Evolutionary conservation across 2,888 invertebrate species (phyloP).

Genomic region (Tipula vernalis): DNA sequence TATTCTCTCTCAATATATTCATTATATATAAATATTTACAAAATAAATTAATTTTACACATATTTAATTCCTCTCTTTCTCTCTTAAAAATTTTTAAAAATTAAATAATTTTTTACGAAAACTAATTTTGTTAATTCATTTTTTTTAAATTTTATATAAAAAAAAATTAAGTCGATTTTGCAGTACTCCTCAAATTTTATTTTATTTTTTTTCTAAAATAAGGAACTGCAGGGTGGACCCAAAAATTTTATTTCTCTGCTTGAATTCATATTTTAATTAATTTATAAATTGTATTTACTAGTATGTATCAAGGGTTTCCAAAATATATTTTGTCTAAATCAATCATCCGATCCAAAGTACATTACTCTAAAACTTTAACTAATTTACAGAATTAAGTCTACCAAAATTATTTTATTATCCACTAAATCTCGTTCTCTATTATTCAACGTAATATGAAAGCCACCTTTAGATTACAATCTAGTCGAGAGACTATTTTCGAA

Average conservation of each 20-base stretch:
- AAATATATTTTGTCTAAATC: not conserved
- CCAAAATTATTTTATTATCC: no score
- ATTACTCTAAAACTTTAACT: no score
- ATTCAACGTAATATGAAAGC: no score
- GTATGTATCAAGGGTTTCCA: not conserved
- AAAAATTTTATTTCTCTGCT: not conserved
- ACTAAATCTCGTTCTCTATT: no score
- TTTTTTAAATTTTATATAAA: not conserved
- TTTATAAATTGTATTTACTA: not conserved
- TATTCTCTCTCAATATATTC: not conserved
- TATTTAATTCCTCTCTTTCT: slow-evolving; percentile 7
- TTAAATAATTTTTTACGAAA: not conserved
- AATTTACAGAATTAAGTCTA: no score
- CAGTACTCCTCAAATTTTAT: not conserved
- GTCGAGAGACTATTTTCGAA: no score
- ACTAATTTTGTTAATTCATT: not conserved
- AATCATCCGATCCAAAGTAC: no score
- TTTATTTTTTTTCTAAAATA: not conserved
- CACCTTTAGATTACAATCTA: no score
- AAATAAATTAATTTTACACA: slow-evolving; percentile 7
- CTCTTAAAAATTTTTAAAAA: not conserved
- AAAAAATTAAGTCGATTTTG: not conserved
- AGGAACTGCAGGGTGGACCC: not conserved
- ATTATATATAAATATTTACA: not conserved
- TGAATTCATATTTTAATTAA: not conserved